phyloP scores from a whole-genome alignment of 2,797 vertebrate genomes.

The Iguana delicatissima region DNA sequence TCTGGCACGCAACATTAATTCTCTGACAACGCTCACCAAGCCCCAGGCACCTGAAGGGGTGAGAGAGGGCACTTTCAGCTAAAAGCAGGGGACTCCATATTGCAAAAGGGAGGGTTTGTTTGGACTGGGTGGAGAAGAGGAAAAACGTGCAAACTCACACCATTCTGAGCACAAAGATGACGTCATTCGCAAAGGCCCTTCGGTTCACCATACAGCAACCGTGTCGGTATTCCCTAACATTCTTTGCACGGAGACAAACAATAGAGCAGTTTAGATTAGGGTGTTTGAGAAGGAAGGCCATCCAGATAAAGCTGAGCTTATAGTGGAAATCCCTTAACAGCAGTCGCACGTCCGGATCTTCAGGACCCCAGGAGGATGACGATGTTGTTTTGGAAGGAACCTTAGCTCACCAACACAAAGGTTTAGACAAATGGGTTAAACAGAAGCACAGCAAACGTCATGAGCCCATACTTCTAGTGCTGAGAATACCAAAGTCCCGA shows the following conservation, averaged over 20 bases:
- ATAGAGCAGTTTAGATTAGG: background rate
- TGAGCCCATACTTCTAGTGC: background rate
- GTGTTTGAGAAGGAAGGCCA: background rate
- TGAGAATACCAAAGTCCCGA: background rate
- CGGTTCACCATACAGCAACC: fast-evolving
- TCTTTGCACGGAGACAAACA: background rate
- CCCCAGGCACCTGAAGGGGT: no score
- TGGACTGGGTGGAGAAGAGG: background rate
- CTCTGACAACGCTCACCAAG: no score
- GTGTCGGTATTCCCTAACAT: background rate
- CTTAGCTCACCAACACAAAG: no score
- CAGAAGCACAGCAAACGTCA: background rate
- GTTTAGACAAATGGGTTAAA: background rate
- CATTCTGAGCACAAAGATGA: background rate
- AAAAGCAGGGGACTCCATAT: background rate
- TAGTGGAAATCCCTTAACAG: background rate
- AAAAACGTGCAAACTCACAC: background rate
- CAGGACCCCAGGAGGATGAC: fast-evolving
- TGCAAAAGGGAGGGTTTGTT: background rate
- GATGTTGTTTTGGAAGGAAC: background rate
- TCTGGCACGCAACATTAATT: no score
- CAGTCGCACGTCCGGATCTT: background rate
- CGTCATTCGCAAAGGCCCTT: background rate
- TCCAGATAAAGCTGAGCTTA: background rate
- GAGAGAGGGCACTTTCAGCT: background rate